A percentile compares a stretch with the other conserved stretches of the same genome.
phyloP scores from a whole-genome alignment of 2,797 vertebrate genomes.

The Danio kyathit region DNA sequence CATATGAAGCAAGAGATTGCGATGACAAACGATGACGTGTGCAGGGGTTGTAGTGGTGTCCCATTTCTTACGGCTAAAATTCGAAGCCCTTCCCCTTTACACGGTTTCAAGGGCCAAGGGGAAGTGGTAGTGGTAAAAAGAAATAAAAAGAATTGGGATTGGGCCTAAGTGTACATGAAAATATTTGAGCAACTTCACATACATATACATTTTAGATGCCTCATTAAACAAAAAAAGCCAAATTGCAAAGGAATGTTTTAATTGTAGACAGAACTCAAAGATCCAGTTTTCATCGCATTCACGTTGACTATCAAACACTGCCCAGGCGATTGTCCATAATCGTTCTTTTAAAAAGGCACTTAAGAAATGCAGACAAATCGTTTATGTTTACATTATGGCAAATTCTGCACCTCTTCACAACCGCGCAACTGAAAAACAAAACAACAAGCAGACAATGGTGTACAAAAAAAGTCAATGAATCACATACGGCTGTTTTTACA shows the following conservation, averaged over 20 bases:
- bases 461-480: slow-evolving; percentile 70
- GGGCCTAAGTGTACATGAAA: too few species aligned
- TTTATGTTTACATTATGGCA: slow-evolving; percentile 82
- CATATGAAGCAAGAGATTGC: too few species aligned
- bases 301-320: slow-evolving; percentile 24
- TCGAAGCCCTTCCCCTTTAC: too few species aligned
- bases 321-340: slow-evolving; percentile 71
- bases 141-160: too few species aligned
- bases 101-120: too few species aligned
- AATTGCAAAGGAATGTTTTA: slow-evolving; percentile 49
- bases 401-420: slow-evolving; percentile 67
- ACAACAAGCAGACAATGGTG: slow-evolving; percentile 52
- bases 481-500: slow-evolving; percentile 57
- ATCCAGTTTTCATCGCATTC: slow-evolving; percentile 47
- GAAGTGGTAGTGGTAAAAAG: too few species aligned
- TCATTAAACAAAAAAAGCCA: slow-evolving; percentile 5
- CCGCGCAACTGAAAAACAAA: slow-evolving; percentile 71
- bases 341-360: slow-evolving; percentile 87
- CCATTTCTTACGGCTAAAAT: too few species aligned
- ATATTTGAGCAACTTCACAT: neutral
- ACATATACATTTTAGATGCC: slow-evolving; percentile 13
- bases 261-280: slow-evolving; percentile 18
- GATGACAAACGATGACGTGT: too few species aligned
- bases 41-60: too few species aligned
- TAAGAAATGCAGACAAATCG: slow-evolving; percentile 86